These are phyloP conservation scores for Clinocottus analis DNA, from an alignment of 2,113 vertebrate genomes.

Conservation along the genomic window DNA sequence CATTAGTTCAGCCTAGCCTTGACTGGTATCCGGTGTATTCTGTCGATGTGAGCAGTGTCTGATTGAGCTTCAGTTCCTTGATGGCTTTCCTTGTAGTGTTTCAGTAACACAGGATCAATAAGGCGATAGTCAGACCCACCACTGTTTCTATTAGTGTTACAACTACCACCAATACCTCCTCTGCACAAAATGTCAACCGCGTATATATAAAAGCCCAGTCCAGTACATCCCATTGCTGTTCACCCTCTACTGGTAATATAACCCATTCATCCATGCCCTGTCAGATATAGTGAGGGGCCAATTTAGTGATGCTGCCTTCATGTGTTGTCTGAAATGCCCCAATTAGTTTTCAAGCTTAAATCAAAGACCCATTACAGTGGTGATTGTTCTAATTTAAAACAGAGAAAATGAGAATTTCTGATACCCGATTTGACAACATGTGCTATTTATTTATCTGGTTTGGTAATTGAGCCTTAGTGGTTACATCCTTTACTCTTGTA, in stretches of 20 bases:
- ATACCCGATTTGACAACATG: conserved; percentile 11
- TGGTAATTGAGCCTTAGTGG: neutral
- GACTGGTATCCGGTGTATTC: conserved; percentile 34
- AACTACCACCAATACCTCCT: conserved; percentile 27
- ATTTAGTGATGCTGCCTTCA: conserved; percentile 45
- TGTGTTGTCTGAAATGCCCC: conserved; percentile 54
- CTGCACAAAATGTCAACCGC: conserved; percentile 37
- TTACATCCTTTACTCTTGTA: neutral
- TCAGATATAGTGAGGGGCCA: conserved; percentile 44
- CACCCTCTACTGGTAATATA: conserved; percentile 38
- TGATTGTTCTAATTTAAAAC: conserved; percentile 33
- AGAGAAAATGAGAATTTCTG: conserved; percentile 27
- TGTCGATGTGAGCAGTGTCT: conserved; percentile 58
- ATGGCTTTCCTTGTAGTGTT: conserved; percentile 58
- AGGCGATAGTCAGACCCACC: conserved; percentile 41
- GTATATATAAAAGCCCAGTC: conserved; percentile 32
- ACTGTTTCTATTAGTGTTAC: conserved; percentile 47
- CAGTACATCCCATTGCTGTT: conserved; percentile 24
- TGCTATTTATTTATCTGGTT: conserved; percentile 24
- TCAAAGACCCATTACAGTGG: conserved; percentile 24
- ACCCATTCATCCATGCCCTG: conserved; percentile 53
- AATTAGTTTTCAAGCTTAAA: conserved; percentile 43
- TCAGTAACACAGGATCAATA: conserved; percentile 73
- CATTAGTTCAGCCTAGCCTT: neutral
- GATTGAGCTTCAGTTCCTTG: conserved; percentile 59